Percentiles rank a stretch among this genome's conserved stretches.
Evolutionary conservation across 2,888 invertebrate species (phyloP).

Genomic region (Tholera decimalis): DNA sequence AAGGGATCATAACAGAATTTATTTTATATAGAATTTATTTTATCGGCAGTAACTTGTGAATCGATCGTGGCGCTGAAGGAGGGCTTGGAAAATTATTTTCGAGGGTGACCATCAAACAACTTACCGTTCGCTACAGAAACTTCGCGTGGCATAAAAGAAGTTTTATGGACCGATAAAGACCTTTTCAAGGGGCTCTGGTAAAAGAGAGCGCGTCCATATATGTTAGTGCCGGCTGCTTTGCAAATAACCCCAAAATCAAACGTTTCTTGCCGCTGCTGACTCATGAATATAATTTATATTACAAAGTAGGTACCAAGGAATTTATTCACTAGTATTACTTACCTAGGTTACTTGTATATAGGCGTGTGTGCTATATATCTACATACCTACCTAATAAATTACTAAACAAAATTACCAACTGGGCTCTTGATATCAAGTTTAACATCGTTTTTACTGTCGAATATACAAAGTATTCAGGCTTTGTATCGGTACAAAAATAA

Average conservation of each 20-base stretch:
- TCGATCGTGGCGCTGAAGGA: conserved; percentile 80
- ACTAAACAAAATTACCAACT: not conserved
- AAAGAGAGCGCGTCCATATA: conserved; percentile 73
- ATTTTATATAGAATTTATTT: conserved; percentile 87
- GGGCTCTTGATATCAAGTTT: not conserved
- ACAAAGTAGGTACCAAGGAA: conserved; percentile 6
- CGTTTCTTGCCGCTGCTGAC: conserved; percentile 48
- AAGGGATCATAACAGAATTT: conserved; percentile 88
- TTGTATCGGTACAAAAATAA: conserved; percentile 26
- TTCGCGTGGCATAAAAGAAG: conserved; percentile 86
- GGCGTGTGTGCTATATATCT: not conserved
- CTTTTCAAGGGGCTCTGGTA: conserved; percentile 84
- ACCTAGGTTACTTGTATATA: not conserved
- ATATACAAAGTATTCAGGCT: conserved; percentile 3
- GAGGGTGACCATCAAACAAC: conserved; percentile 87
- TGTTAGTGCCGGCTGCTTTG: conserved; percentile 64
- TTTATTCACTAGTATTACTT: conserved; percentile 8
- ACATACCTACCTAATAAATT: no score
- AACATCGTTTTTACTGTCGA: not conserved
- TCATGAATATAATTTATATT: conserved; percentile 46
- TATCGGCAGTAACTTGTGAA: conserved; percentile 83
- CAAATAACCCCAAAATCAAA: conserved; percentile 74
- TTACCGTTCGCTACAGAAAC: conserved; percentile 84
- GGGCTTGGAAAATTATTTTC: conserved; percentile 87
- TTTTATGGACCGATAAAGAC: conserved; percentile 89